Conservation (phyloP, 2,888 invertebrate species). For the Hypena proboscidalis region DNA sequence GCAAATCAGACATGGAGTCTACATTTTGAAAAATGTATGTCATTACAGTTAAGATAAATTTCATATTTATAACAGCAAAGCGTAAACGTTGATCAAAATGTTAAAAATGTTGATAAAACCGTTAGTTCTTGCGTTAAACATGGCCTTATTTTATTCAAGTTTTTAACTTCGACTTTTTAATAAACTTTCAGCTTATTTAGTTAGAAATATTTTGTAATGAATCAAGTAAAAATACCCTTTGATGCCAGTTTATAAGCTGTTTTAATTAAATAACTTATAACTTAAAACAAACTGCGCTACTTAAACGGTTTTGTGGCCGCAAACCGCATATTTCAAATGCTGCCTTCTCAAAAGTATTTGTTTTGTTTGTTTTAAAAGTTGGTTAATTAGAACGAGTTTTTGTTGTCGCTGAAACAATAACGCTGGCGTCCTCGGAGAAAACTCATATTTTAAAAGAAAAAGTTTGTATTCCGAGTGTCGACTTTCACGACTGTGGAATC, state of each 20-base stretch:
- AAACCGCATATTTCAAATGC: constrained; percentile 42
- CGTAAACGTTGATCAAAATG: too few relatives aligned
- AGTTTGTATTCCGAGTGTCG: constrained; percentile 36
- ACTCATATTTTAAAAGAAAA: constrained; percentile 37
- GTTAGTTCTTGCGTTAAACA: too few relatives aligned
- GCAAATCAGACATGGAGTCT: too few relatives aligned
- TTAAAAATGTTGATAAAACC: too few relatives aligned
- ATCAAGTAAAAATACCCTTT: neutral
- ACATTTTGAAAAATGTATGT: too few relatives aligned
- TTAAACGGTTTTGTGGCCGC: constrained; percentile 36
- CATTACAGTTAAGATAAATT: too few relatives aligned
- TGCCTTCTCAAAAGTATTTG: constrained; percentile 37
- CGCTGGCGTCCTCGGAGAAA: constrained; percentile 35
- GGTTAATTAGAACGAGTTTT: constrained; percentile 68
- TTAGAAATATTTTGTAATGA: neutral
- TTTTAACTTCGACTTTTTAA: too few relatives aligned
- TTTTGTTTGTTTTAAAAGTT: constrained; percentile 61
- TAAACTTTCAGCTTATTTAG: too few relatives aligned
- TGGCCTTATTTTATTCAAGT: too few relatives aligned
- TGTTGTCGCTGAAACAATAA: constrained; percentile 55
- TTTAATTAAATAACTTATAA: constrained; percentile 5
- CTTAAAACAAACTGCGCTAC: constrained; percentile 11
- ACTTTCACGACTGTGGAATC: constrained; percentile 27
- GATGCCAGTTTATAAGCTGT: neutral
- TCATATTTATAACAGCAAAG: too few relatives aligned